These are phyloP conservation scores for Isichthys henryi DNA, from an alignment of 2,113 vertebrate genomes.

Conservation along the genomic window DNA sequence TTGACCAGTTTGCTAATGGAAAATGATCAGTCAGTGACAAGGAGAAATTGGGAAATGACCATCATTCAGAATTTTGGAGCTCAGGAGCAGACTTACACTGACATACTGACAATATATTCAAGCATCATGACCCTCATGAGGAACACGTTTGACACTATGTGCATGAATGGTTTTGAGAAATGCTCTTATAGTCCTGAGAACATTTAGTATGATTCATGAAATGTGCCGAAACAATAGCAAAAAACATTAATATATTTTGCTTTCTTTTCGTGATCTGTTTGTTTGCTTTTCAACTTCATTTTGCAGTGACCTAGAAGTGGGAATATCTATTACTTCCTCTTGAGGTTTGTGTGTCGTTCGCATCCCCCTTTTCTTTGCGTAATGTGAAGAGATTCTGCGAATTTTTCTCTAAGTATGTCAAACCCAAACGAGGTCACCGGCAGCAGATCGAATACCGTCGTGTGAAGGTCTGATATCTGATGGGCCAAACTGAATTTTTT, in stretches of 20 bases:
- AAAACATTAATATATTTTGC: not conserved
- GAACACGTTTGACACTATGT: not conserved
- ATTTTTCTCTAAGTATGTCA: not conserved
- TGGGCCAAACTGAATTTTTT: not conserved
- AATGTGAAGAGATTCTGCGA: not conserved
- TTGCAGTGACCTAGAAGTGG: not conserved
- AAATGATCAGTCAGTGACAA: not conserved
- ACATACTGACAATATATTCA: not conserved
- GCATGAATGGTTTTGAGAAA: not conserved
- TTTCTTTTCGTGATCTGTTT: not conserved
- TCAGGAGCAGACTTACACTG: not conserved
- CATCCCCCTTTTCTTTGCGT: not conserved
- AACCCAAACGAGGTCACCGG: not conserved
- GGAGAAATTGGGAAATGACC: not conserved
- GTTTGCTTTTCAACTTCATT: not conserved
- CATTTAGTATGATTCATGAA: not conserved
- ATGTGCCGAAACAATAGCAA: not conserved
- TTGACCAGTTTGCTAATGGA: not conserved
- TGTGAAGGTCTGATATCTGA: not conserved
- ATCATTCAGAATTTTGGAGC: not conserved
- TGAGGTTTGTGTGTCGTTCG: not conserved
- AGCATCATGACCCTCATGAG: not conserved
- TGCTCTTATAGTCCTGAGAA: not conserved
- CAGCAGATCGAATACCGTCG: not conserved
- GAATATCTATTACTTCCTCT: not conserved